Conservation (phyloP, 2,113 vertebrate genomes). For the Tetrax tetrax region DNA sequence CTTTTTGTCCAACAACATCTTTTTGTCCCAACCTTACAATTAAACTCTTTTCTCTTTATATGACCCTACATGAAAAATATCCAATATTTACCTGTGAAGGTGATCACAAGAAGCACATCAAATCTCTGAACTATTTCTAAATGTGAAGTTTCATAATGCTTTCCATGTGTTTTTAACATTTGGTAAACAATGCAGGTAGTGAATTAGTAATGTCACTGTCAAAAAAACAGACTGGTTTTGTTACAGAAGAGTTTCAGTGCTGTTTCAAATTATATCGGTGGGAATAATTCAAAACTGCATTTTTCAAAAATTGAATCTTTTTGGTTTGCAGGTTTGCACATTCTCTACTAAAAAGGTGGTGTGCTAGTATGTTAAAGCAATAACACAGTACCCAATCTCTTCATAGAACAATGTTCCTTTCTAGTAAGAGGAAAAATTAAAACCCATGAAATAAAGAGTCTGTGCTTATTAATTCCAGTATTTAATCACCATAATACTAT, state of each 20-base stretch:
- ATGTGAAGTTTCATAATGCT: conserved; percentile 22
- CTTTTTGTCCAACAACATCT: neutral
- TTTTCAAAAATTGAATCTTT: fast-evolving
- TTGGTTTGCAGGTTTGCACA: neutral
- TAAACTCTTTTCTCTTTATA: neutral
- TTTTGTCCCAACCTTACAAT: neutral
- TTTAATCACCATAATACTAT: neutral
- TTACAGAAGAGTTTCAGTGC: neutral
- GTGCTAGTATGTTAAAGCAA: neutral
- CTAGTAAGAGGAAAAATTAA: neutral
- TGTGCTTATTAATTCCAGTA: neutral
- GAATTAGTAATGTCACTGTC: conserved; percentile 30
- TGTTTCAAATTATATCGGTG: neutral
- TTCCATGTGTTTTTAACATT: conserved; percentile 33
- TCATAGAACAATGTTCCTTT: neutral
- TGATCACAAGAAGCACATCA: conserved; percentile 47
- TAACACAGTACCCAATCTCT: neutral
- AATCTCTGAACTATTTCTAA: conserved; percentile 51
- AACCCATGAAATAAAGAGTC: neutral
- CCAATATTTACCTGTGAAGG: conserved; percentile 41
- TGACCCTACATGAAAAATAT: neutral
- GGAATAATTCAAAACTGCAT: neutral
- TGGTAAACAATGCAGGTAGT: conserved; percentile 20
- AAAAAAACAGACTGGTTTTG: conserved; percentile 38
- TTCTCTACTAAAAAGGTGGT: neutral